phyloP scores from a whole-genome alignment of 2,888 invertebrate species.

The Phorcus lineatus region DNA sequence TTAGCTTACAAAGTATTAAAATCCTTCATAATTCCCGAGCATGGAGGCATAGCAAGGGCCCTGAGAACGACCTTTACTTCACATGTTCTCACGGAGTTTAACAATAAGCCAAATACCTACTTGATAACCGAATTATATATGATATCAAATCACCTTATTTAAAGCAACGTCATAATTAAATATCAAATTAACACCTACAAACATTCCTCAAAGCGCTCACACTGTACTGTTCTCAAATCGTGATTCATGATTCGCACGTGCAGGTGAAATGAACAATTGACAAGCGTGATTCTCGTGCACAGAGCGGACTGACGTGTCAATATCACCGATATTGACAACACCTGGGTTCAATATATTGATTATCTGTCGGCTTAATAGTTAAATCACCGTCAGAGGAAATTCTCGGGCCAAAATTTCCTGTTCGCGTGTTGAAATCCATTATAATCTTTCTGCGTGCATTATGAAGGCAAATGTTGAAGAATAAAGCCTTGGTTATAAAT shows the following conservation, averaged over 20 bases:
- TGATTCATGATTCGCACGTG: no score
- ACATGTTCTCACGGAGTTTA: background rate
- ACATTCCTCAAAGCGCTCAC: no score
- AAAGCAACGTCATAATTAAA: no score
- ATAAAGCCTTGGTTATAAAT: background rate
- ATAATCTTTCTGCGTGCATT: background rate
- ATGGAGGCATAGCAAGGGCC: background rate
- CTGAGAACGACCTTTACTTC: background rate
- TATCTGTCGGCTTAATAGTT: background rate
- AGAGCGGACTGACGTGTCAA: no score
- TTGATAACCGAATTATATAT: background rate
- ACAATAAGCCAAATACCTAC: background rate
- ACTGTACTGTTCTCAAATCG: no score
- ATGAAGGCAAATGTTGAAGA: background rate
- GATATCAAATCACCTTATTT: no score
- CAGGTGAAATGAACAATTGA: no score
- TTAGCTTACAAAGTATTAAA: background rate
- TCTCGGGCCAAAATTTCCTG: background rate
- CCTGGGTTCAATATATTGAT: background rate
- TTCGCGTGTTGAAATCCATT: slow-evolving; percentile 16
- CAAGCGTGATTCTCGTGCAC: no score
- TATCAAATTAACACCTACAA: no score
- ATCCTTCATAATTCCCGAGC: background rate
- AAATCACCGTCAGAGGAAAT: background rate
- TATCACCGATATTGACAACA: no score